Base-by-base conservation (phyloP, 1,140 invertebrate genomes). In the Drosophila eugracilis region DNA sequence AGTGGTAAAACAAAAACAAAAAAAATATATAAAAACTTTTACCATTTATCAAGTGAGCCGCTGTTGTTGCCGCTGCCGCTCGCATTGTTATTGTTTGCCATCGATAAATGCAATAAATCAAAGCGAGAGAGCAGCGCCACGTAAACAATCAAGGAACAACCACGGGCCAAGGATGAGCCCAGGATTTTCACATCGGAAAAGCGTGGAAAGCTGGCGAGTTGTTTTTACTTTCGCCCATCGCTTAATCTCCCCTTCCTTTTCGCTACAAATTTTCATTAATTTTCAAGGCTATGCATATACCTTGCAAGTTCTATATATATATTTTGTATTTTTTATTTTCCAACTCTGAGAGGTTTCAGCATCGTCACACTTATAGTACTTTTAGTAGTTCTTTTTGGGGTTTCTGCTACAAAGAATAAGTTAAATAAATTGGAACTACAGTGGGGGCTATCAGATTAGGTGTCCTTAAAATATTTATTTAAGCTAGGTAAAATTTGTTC, bases 101-200 rank as follows among this genome's bases (percentile, higher is more conserved):
- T 50, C 78, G 66, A 85, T 73, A 79, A 84, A 57, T 69, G 65
- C 71, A 80, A 84, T 84, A 85, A 84, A 84, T 84, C 80, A 86
- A 84, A 80, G 70, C 36, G 52, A 62, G 52, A 62, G 48, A 36
- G 50, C 44, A 60, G 22, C 48, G 37, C 34, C 48, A 45, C 54
- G 80, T 78, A 85, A 85, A 85, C 80, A 84, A 67, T 79, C 59
- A 41, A 41, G 30, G 42, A 34, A 45, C 42, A 42, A 62, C 55
- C 59, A 17, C 15, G 59, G 59, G 15, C 42, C 47, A 58, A 57
- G 59, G 71, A 74, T 42, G 49, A 39, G 45, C 15, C 15, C 32
- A 32, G 62, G 57, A 32, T 39, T 34, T 39, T 14, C n/a, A 7
- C 26, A 32, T 12, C 1, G 30, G 37, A 19, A 45, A 39, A 19